Percentiles rank a stretch among this genome's conserved stretches.
Conservation (phyloP, 2,113 vertebrate species). For the Mobula birostris region DNA sequence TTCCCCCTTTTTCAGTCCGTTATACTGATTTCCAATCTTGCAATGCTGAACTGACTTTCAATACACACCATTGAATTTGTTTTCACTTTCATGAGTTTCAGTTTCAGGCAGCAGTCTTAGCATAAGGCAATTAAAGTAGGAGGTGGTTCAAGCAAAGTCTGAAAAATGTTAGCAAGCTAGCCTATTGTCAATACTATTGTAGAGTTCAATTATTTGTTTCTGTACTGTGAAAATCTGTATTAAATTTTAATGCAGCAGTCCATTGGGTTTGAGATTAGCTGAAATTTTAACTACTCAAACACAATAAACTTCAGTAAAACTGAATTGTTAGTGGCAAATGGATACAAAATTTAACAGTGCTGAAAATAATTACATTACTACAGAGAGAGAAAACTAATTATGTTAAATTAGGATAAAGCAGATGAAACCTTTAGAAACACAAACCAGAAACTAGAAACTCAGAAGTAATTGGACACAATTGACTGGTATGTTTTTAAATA, state of each 20-base stretch:
- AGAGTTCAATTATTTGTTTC: background rate
- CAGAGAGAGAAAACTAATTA: conserved; percentile 4
- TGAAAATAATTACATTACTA: background rate
- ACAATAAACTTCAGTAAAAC: conserved; percentile 1
- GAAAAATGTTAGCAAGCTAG: too few relatives aligned
- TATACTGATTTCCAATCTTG: background rate
- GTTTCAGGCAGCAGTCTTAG: background rate
- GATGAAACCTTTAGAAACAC: background rate
- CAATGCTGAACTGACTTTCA: background rate
- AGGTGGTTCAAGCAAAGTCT: too few relatives aligned
- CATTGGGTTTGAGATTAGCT: background rate
- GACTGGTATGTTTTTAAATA: background rate
- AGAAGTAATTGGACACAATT: conserved; percentile 13
- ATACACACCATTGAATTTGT: background rate
- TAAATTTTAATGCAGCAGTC: background rate
- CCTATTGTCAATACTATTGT: background rate
- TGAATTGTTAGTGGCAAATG: background rate
- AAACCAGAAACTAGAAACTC: background rate
- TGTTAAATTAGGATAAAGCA: conserved; percentile 7
- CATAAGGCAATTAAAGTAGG: background rate
- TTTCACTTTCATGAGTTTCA: background rate
- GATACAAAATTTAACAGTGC: background rate
- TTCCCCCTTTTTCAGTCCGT: background rate
- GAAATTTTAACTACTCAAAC: background rate
- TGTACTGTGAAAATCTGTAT: background rate